These are phyloP conservation scores for Antigone vipio DNA, from an alignment of 2,113 vertebrate genomes.

Conservation along the genomic window DNA sequence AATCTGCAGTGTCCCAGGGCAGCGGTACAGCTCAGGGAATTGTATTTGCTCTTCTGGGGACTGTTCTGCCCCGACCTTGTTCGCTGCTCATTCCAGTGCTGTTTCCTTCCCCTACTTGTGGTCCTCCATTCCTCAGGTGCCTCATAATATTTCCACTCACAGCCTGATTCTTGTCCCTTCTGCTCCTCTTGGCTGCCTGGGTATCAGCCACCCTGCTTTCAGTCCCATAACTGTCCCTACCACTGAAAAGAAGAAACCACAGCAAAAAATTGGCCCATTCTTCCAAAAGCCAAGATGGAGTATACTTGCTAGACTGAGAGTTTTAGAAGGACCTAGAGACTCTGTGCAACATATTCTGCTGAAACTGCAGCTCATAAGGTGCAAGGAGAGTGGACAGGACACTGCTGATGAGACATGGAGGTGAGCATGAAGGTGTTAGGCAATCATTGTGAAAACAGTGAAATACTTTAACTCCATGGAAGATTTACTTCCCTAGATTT, in stretches of 20 bases:
- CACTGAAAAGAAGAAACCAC: background rate
- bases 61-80: background rate
- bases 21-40: background rate
- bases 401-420: fast-evolving
- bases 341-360: background rate
- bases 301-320: background rate
- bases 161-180: background rate
- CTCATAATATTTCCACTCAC: background rate
- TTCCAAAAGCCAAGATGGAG: background rate
- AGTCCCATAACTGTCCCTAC: background rate
- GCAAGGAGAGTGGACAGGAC: background rate
- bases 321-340: background rate
- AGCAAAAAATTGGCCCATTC: background rate
- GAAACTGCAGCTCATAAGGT: background rate
- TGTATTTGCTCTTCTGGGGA: background rate
- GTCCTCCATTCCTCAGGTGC: background rate
- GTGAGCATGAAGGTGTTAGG: background rate
- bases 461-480: background rate
- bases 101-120: background rate
- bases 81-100: background rate
- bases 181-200: background rate
- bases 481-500: background rate
- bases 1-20: background rate
- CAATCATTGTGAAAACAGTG: background rate
- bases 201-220: background rate